Evolutionary conservation across 1,140 invertebrate species (phyloP), one percentile per base, ranked within the genome.

Genomic region (Macrosteles quadrilineatus): DNA sequence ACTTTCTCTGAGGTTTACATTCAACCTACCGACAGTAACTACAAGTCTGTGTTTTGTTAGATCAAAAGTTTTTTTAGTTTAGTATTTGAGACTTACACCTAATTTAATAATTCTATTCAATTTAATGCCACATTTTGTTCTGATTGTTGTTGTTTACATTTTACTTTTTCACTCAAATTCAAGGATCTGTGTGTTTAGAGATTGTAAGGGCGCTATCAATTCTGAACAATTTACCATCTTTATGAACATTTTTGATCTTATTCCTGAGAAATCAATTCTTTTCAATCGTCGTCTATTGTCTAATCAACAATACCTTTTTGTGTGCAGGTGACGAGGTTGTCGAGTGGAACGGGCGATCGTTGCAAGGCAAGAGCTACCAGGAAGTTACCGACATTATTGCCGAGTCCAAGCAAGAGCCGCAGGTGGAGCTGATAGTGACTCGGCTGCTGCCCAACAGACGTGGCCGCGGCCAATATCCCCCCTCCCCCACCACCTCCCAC

Each of bases 351-450:
- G 95, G 96, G 9, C 86, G 90, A 74, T 89, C 87, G 31, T 85
- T 99, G 53, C 91, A 94, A 80, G 92, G 92, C 45, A 94, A 96
- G 76, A 92, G 88, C 57, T 94, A 91, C 77, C 94, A 98, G 76
- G 95, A 98, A 81, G 97, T 99, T 32, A 91, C 91, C 76, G 93
- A 96, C 75, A 94, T 99, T 74, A 96, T 99, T 74, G 88, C 93
- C 23, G 93, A 96, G 79, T 96, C 96, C 75, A 95, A 95, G 76
- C 89, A 95, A 77, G 96, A 98, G 79, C 87, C 91, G 9, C 94
- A 98, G 83, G 95, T 99, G 25, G 96, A 99, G 82, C 84, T 99
- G 64, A 90, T 98, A 47, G 95, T 99, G 21, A 91, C 93, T 71
- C 19, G 72, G 21, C 27, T 65, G 27, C 53, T 73, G 4, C 64